Percentiles rank a stretch among this genome's conserved stretches.
Conservation (phyloP, 2,888 invertebrate genomes). For the Torymus tubicola region DNA sequence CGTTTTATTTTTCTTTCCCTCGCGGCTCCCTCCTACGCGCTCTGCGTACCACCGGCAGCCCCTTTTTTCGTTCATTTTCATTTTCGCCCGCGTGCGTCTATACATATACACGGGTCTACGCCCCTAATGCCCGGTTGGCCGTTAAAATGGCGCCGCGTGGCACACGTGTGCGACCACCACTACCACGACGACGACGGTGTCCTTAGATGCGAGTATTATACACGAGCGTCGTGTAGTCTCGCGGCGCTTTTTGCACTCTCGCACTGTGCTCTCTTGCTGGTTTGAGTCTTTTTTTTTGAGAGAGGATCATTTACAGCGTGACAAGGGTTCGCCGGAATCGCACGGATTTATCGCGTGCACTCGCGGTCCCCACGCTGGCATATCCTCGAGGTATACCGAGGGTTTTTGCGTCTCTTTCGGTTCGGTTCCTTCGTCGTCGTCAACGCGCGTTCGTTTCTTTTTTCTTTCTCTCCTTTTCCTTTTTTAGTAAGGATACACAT, state of each 20-base stretch:
- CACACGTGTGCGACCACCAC: conserved; percentile 7
- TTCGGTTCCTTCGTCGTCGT: no score
- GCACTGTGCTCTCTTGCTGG: not conserved
- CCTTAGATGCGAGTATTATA: conserved; percentile 47
- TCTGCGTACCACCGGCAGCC: not conserved
- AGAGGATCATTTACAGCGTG: conserved; percentile 52
- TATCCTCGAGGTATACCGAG: not conserved
- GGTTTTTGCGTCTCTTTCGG: conserved; percentile 11
- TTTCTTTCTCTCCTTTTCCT: not conserved
- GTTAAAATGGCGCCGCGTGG: conserved; percentile 53
- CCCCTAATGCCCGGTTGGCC: not conserved
- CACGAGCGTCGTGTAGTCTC: conserved; percentile 16
- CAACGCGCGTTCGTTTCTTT: not conserved
- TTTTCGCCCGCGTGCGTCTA: not conserved
- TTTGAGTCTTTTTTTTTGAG: conserved; percentile 1
- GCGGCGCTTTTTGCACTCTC: conserved; percentile 40
- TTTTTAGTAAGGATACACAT: not conserved
- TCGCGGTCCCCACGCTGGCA: not conserved
- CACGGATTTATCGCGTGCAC: conserved; percentile 50
- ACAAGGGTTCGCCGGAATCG: conserved; percentile 53
- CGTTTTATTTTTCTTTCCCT: conserved; percentile 51
- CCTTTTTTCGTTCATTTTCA: conserved; percentile 22
- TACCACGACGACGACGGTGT: conserved; percentile 22
- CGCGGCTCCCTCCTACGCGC: not conserved
- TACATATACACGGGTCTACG: no score